These are phyloP conservation scores for Drosophila ochracea DNA, from an alignment of 2,888 invertebrate species.

Conservation along the genomic window DNA sequence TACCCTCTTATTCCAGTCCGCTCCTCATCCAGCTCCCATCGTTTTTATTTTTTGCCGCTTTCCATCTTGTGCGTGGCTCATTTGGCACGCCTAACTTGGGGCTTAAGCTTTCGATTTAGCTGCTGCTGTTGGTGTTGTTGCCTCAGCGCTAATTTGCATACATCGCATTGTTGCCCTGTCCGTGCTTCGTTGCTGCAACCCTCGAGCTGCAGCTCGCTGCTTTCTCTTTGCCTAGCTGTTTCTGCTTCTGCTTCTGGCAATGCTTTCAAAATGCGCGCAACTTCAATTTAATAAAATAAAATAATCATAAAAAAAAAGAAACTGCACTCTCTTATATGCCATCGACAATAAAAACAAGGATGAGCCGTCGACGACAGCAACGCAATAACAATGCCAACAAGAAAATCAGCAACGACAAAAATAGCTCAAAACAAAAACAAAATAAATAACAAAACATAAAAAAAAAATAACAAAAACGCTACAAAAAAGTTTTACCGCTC, in stretches of 20 bases:
- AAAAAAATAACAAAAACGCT: constrained; percentile 20
- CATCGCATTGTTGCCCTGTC: constrained; percentile 30
- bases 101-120: constrained; percentile 6
- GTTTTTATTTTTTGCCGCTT: not conserved
- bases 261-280: constrained; percentile 65
- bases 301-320: constrained; percentile 35
- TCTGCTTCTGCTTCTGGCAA: constrained; percentile 38
- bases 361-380: constrained; percentile 37
- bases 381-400: constrained; percentile 50
- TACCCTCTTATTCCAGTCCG: not conserved
- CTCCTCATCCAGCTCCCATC: not conserved
- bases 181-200: not conserved
- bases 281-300: constrained; percentile 70
- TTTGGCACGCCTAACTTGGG: constrained; percentile 24
- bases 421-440: constrained; percentile 42
- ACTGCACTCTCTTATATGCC: constrained; percentile 70
- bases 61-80: constrained; percentile 10
- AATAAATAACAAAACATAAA: constrained; percentile 20
- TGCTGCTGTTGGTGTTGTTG: constrained; percentile 15
- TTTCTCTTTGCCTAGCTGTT: constrained; percentile 35
- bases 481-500: constrained; percentile 46
- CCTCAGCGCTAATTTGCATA: constrained; percentile 48
- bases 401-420: constrained; percentile 35
- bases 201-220: constrained; percentile 10
- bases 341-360: constrained; percentile 73